Percentiles rank a stretch among this genome's conserved stretches.
phyloP scores from a whole-genome alignment of 2,113 vertebrate genomes.

The Tychaedon coryphoeus region DNA sequence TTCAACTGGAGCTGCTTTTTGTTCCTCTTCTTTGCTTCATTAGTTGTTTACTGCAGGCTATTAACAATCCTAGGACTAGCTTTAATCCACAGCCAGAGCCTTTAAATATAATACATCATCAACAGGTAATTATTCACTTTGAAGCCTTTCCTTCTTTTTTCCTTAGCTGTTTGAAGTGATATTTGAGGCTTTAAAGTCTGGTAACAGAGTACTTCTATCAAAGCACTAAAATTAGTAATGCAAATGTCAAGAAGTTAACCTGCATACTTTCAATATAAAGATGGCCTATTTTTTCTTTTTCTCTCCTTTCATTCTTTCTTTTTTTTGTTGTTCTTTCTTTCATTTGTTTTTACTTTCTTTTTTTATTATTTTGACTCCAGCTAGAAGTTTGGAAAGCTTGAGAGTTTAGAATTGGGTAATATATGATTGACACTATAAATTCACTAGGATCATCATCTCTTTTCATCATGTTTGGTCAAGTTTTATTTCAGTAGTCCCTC shows the following conservation, averaged over 20 bases:
- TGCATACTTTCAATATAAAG: not conserved
- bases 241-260: constrained; percentile 40
- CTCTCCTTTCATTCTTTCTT: too few species aligned
- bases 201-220: constrained; percentile 64
- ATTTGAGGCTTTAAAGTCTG: constrained; percentile 47
- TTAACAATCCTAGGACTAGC: constrained; percentile 63
- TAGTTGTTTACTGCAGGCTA: constrained; percentile 73
- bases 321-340: too few species aligned
- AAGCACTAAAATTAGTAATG: constrained; percentile 63
- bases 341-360: not conserved
- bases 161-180: constrained; percentile 33
- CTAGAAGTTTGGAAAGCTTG: not conserved
- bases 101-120: constrained; percentile 75
- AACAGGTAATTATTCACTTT: constrained; percentile 80
- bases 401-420: not conserved
- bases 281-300: not conserved
- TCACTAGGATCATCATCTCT: not conserved
- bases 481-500: not conserved
- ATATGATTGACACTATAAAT: not conserved
- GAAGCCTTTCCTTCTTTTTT: constrained; percentile 63
- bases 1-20: constrained; percentile 45
- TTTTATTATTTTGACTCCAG: not conserved
- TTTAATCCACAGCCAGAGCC: constrained; percentile 76
- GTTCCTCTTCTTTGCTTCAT: constrained; percentile 65
- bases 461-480: not conserved